Conservation (phyloP, 2,113 vertebrate species). For the Procavia capensis region DNA sequence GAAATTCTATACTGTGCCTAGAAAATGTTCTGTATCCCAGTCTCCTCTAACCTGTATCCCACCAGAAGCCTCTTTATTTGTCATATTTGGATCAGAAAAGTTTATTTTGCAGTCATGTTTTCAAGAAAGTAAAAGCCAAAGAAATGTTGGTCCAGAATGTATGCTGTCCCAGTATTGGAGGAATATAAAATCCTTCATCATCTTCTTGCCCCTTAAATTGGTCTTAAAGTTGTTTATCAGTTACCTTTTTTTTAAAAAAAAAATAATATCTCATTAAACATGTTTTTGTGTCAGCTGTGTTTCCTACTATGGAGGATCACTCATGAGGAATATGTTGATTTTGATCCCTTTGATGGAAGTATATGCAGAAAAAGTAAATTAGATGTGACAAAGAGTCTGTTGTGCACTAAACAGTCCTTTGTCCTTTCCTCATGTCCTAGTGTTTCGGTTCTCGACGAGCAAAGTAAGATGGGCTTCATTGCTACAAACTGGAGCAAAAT, state of each 20-base stretch:
- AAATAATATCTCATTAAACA: conserved; percentile 27
- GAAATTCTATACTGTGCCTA: background rate
- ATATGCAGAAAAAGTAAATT: conserved; percentile 30
- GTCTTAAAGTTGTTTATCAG: conserved; percentile 57
- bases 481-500: too few relatives aligned
- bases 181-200: conserved; percentile 43
- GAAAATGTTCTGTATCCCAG: conserved; percentile 13
- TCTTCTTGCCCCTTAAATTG: conserved; percentile 55
- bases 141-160: conserved; percentile 25
- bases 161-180: background rate
- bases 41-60: background rate
- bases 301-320: conserved; percentile 22
- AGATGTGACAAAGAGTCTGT: background rate
- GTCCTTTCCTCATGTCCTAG: background rate
- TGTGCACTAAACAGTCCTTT: background rate
- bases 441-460: background rate
- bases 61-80: conserved; percentile 32
- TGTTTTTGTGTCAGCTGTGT: conserved; percentile 44
- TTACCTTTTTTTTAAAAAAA: conserved; percentile 34
- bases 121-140: conserved; percentile 64
- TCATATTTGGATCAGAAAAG: conserved; percentile 66
- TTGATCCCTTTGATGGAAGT: conserved; percentile 10
- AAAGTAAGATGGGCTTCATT: background rate
- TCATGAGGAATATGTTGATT: background rate
- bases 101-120: conserved; percentile 66